phyloP scores from a whole-genome alignment of 2,888 invertebrate species.

The Hirtodrosophila duncani region DNA sequence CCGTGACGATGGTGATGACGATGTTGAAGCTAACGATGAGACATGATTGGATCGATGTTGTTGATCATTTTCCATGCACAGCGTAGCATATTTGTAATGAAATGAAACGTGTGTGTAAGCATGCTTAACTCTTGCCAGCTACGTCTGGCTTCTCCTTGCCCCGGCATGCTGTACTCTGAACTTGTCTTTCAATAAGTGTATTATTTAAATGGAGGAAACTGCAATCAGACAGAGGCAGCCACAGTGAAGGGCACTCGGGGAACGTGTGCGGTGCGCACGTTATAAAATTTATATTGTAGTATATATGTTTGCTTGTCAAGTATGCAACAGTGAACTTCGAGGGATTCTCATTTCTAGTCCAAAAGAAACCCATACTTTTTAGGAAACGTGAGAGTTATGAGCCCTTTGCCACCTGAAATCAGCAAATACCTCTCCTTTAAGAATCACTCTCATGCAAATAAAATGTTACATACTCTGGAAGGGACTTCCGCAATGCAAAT shows the following conservation, averaged over 20 bases:
- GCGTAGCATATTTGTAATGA: slow-evolving; percentile 65
- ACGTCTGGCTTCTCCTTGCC: neutral
- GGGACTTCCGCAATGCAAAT: no score
- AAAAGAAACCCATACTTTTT: no score
- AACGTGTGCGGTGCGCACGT: slow-evolving; percentile 5
- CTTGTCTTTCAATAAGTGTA: slow-evolving; percentile 26
- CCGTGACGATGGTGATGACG: slow-evolving; percentile 3
- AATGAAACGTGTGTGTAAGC: slow-evolving; percentile 71
- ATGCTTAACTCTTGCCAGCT: slow-evolving; percentile 55
- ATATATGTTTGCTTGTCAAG: slow-evolving; percentile 12
- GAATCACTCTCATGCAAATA: no score
- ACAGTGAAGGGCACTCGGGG: slow-evolving; percentile 2
- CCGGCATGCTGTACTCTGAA: no score
- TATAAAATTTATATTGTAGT: no score
- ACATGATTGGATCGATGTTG: slow-evolving; percentile 61
- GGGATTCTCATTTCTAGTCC: no score
- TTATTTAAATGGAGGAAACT: slow-evolving; percentile 63
- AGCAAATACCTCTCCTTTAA: no score
- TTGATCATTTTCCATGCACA: slow-evolving; percentile 46
- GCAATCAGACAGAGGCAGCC: slow-evolving; percentile 33
- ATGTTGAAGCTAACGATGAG: slow-evolving; percentile 30
- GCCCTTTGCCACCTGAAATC: no score
- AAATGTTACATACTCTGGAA: no score
- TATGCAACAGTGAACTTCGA: slow-evolving; percentile 26
- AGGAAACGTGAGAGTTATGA: no score